phyloP scores from a whole-genome alignment of 2,113 vertebrate genomes.

The Arvicanthis niloticus region DNA sequence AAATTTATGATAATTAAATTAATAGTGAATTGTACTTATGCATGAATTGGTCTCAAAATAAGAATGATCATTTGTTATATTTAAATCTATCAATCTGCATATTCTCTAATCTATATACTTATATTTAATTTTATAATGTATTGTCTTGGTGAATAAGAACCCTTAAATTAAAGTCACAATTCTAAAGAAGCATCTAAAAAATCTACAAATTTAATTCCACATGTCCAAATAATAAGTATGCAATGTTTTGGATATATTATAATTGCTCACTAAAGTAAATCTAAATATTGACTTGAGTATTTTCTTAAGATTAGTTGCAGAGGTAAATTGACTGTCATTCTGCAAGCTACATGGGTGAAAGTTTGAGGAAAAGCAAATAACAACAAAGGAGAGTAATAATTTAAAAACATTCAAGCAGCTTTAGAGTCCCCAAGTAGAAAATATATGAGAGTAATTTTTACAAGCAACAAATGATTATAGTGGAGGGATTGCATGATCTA shows the following conservation, averaged over 20 bases:
- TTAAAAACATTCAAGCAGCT: background rate
- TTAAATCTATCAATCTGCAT: constrained; percentile 36
- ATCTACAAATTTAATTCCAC: background rate
- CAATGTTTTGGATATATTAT: background rate
- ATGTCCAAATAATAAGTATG: background rate
- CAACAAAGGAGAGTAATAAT: background rate
- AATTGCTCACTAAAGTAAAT: background rate
- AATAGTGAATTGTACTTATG: constrained; percentile 58
- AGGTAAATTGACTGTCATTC: background rate
- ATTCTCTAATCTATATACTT: background rate
- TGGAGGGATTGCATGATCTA: background rate
- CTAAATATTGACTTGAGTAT: background rate
- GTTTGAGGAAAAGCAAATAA: background rate
- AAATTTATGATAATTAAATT: constrained; percentile 64
- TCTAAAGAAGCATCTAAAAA: background rate
- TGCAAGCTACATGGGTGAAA: background rate
- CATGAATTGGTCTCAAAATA: constrained; percentile 19
- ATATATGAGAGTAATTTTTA: background rate
- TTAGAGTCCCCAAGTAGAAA: background rate
- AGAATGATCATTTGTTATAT: constrained; percentile 16
- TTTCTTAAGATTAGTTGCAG: background rate
- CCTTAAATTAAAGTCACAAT: background rate
- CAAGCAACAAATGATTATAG: background rate
- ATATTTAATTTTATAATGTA: constrained; percentile 10
- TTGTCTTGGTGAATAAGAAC: background rate